A percentile compares a stretch with the other conserved stretches of the same genome.
Conservation (phyloP, 1,140 invertebrate genomes). For the Homalodisca vitripennis region DNA sequence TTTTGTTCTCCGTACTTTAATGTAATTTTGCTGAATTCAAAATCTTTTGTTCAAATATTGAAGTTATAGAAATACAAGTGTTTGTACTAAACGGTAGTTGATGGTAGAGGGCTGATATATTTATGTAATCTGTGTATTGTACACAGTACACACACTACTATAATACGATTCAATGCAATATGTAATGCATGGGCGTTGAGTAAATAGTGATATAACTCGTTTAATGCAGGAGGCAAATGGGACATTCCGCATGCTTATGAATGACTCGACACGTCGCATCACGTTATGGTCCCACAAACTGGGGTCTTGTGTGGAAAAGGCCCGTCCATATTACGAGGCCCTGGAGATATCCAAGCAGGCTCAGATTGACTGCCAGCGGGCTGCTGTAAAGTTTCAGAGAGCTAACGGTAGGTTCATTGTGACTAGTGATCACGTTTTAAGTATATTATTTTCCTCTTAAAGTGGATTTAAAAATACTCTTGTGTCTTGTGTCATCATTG, state of each 20-base stretch:
- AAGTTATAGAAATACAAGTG: no score
- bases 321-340: conserved; percentile 89
- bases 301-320: conserved; percentile 81
- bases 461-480: background rate
- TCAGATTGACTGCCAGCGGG: conserved; percentile 81
- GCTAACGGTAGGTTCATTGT: conserved; percentile 69
- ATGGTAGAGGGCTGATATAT: no score
- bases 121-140: no score
- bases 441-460: background rate
- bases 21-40: no score
- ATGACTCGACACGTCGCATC: conserved; percentile 80
- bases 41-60: no score
- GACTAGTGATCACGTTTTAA: background rate
- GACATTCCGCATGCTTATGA: conserved; percentile 78
- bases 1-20: no score
- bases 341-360: conserved; percentile 64
- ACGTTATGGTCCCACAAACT: conserved; percentile 81
- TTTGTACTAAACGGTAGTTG: no score
- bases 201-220: no score
- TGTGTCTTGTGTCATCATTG: no score
- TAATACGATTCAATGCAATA: no score
- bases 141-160: no score
- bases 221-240: conserved; percentile 84
- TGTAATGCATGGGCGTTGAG: no score
- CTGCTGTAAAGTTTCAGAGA: conserved; percentile 88